Evolutionary conservation across 2,113 vertebrate genomes (phyloP).

Genomic region (Willisornis vidua): DNA sequence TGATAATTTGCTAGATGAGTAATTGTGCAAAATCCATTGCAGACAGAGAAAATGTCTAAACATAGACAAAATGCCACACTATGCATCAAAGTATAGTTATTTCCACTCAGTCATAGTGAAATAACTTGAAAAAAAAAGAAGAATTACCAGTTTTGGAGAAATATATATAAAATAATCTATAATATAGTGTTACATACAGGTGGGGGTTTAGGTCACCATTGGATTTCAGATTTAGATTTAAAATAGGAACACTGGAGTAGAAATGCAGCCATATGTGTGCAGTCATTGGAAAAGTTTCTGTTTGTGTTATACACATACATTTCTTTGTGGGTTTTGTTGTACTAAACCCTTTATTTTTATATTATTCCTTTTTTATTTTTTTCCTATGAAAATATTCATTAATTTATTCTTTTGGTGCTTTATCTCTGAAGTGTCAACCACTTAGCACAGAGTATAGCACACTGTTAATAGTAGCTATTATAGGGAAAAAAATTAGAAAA

Average conservation of each 20-base stretch:
- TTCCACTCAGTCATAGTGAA: not conserved
- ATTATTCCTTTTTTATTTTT: not conserved
- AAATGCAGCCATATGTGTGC: fast-evolving
- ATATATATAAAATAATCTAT: not conserved
- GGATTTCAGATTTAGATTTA: not conserved
- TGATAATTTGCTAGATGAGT: not conserved
- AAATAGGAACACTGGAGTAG: not conserved
- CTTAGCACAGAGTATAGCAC: not conserved
- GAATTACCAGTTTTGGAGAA: not conserved
- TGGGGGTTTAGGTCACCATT: not conserved
- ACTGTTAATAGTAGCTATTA: no score
- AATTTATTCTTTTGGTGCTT: not conserved
- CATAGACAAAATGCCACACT: not conserved
- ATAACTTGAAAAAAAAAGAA: not conserved
- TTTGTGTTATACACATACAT: not conserved
- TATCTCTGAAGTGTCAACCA: not conserved
- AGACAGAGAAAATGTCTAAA: not conserved
- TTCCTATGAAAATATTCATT: not conserved
- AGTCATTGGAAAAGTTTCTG: not conserved
- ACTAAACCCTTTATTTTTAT: not conserved
- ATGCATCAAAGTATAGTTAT: not conserved
- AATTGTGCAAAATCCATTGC: not conserved
- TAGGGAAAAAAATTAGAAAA: not conserved
- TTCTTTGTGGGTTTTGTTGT: not conserved
- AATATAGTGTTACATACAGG: not conserved